Conservation (phyloP, 1,140 invertebrate species). For the Reticulitermes speratus region DNA sequence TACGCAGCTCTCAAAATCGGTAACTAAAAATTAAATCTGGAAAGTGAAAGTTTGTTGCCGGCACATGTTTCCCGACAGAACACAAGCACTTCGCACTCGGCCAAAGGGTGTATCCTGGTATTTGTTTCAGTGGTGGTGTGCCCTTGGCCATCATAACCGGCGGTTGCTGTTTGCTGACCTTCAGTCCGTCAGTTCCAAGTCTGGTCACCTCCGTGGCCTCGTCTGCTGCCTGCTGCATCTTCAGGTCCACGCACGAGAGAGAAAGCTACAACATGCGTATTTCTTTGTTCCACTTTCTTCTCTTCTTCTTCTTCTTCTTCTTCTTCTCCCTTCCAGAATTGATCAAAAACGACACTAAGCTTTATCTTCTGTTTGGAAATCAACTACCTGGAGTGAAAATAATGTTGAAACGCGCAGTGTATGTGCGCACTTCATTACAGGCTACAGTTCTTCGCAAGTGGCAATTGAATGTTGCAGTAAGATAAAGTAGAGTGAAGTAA, state of each 20-base stretch:
- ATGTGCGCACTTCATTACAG: too few species aligned
- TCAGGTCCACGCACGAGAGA: neutral
- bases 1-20: too few species aligned
- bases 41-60: neutral
- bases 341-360: too few species aligned
- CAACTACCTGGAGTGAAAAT: too few species aligned
- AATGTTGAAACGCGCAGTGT: too few species aligned
- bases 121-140: conserved; percentile 2
- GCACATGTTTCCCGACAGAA: neutral
- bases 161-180: neutral
- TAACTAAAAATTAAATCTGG: neutral
- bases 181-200: neutral
- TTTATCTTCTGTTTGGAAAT: too few species aligned
- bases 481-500: too few species aligned
- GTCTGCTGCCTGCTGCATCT: neutral
- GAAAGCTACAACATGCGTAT: neutral
- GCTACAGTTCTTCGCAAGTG: too few species aligned
- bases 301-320: too few species aligned
- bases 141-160: neutral
- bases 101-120: neutral
- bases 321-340: too few species aligned
- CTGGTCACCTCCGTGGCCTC: neutral
- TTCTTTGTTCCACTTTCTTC: conserved; percentile 12
- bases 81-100: neutral
- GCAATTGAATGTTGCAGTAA: too few species aligned